These are phyloP conservation scores for Hemicrepidius hirtus DNA, from an alignment of 2,888 invertebrate species.

Conservation along the genomic window DNA sequence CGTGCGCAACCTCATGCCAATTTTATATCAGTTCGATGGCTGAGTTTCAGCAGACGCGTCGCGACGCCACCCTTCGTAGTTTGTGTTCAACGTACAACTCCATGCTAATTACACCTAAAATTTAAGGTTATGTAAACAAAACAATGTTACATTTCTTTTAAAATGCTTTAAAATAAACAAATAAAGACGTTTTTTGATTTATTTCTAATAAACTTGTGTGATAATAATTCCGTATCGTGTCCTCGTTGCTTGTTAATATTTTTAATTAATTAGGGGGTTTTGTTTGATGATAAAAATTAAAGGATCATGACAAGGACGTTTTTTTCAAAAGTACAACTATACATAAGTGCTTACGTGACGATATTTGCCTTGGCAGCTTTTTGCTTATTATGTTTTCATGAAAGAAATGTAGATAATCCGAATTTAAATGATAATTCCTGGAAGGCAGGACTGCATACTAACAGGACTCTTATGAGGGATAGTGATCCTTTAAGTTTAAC, in stretches of 20 bases:
- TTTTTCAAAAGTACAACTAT: conserved; percentile 35
- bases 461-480: conserved; percentile 47
- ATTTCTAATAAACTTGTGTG: background rate
- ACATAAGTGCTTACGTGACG: conserved; percentile 37
- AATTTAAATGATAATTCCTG: conserved; percentile 49
- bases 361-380: conserved; percentile 34
- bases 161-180: background rate
- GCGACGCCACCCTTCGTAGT: conserved; percentile 49
- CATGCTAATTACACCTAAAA: conserved; percentile 32
- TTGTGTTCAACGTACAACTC: conserved; percentile 27
- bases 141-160: background rate
- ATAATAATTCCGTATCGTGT: background rate
- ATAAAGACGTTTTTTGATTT: background rate
- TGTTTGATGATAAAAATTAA: conserved; percentile 7
- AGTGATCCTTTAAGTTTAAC: conserved; percentile 47
- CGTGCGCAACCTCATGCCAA: conserved; percentile 39
- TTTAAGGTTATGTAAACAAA: conserved; percentile 46
- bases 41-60: conserved; percentile 43
- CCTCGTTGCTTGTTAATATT: background rate
- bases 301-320: conserved; percentile 34
- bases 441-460: conserved; percentile 48
- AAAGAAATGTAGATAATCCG: conserved; percentile 34
- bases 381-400: conserved; percentile 37
- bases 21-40: conserved; percentile 47
- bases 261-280: conserved; percentile 12